Percentiles rank a stretch among this genome's conserved stretches.
Evolutionary conservation across 2,797 vertebrate genomes (phyloP).

Genomic region (Lagorchestes hirsutus): DNA sequence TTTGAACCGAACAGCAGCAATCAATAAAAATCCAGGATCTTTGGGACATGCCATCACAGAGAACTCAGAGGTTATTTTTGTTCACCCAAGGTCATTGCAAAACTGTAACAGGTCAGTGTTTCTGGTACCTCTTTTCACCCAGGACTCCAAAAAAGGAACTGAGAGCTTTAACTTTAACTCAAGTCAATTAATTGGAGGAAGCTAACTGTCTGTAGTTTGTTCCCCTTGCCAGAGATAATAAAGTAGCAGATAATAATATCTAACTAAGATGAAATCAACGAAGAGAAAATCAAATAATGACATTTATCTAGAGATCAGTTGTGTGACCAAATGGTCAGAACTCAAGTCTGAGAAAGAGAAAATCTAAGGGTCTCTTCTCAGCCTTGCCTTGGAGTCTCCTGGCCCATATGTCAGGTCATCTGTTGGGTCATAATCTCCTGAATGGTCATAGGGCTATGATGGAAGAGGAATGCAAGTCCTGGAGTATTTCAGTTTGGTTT

Average conservation of each 20-base stretch:
- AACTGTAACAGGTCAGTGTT: neutral
- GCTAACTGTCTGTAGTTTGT: conserved; percentile 18
- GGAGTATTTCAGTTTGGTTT: neutral
- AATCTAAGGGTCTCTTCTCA: neutral
- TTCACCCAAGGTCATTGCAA: neutral
- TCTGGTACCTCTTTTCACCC: neutral
- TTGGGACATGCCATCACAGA: neutral
- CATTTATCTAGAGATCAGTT: neutral
- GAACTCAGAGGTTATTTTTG: neutral
- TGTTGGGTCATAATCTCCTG: neutral
- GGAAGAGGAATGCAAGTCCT: neutral
- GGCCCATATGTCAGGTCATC: neutral
- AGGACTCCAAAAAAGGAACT: conserved; percentile 36
- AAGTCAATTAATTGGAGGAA: conserved; percentile 47
- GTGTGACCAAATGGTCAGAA: neutral
- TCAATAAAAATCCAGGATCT: neutral
- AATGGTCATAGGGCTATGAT: neutral
- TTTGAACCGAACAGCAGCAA: neutral
- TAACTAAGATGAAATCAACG: neutral
- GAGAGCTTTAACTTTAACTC: conserved; percentile 34
- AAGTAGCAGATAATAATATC: neutral
- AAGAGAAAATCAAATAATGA: neutral
- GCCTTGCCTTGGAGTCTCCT: neutral
- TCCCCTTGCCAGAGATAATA: conserved; percentile 37
- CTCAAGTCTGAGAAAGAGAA: neutral